Conservation (phyloP, 1,140 invertebrate genomes). For the Drosophila asahinai region DNA sequence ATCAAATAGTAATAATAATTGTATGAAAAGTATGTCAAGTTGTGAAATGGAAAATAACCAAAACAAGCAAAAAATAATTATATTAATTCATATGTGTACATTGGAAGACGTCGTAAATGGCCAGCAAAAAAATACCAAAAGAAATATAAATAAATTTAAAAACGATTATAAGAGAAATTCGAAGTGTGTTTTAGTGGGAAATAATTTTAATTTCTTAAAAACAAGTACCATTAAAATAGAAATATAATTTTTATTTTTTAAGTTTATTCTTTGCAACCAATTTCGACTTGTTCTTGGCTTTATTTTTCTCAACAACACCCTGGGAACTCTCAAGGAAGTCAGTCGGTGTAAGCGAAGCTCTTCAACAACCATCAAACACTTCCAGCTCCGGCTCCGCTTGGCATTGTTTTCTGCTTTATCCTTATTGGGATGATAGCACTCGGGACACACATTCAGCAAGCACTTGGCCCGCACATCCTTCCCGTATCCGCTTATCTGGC, state of each 20-base stretch:
- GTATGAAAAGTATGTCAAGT: constrained; percentile 55
- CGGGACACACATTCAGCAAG: constrained; percentile 66
- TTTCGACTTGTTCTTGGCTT: background rate
- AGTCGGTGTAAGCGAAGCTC: constrained; percentile 38
- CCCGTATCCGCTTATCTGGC: constrained; percentile 36
- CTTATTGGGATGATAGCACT: constrained; percentile 70
- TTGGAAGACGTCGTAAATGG: constrained; percentile 60
- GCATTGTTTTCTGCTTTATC: constrained; percentile 54
- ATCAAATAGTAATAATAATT: constrained; percentile 48
- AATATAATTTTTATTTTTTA: no score
- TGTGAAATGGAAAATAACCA: constrained; percentile 64
- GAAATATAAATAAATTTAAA: constrained; percentile 55
- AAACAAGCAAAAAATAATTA: constrained; percentile 44
- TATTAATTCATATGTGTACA: constrained; percentile 66
- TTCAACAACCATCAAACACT: constrained; percentile 62
- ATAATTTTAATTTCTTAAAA: no score
- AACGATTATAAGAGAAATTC: constrained; percentile 28
- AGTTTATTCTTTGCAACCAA: no score
- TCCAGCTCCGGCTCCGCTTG: constrained; percentile 58
- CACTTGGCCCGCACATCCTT: constrained; percentile 59
- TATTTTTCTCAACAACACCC: background rate
- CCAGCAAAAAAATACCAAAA: constrained; percentile 47
- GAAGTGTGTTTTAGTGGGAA: background rate
- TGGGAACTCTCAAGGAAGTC: constrained; percentile 21
- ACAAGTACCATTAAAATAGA: no score